phyloP scores from a whole-genome alignment of 2,797 vertebrate species.

The Sebastes hopkinsi region DNA sequence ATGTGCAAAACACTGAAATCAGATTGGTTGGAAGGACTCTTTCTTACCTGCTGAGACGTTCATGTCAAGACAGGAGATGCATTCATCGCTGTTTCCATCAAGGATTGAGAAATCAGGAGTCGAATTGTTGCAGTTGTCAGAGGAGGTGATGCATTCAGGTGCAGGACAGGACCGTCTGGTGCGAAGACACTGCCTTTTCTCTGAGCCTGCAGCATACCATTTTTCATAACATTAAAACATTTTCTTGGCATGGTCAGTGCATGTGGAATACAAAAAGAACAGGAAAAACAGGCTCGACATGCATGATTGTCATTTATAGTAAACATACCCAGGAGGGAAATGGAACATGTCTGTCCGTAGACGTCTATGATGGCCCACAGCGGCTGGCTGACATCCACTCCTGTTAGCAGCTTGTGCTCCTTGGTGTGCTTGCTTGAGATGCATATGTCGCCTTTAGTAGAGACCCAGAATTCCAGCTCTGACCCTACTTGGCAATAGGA shows the following conservation, averaged over 20 bases:
- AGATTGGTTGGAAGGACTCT: neutral
- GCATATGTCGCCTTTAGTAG: conserved; percentile 57
- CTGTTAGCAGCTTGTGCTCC: conserved; percentile 19
- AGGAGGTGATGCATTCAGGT: neutral
- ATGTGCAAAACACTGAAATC: neutral
- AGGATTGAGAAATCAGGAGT: neutral
- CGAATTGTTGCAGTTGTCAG: neutral
- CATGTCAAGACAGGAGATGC: neutral
- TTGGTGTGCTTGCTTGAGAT: neutral
- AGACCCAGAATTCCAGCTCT: conserved; percentile 83
- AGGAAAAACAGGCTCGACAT: neutral
- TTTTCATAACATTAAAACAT: neutral
- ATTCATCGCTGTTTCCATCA: neutral
- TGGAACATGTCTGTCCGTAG: conserved; percentile 83
- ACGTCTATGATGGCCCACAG: conserved; percentile 89
- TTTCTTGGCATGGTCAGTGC: neutral
- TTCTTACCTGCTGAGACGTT: conserved; percentile 20
- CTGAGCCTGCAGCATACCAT: conserved; percentile 71
- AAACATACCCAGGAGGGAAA: conserved; percentile 82
- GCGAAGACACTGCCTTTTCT: neutral
- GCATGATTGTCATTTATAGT: neutral
- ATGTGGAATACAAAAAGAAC: neutral
- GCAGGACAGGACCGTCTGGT: conserved; percentile 69
- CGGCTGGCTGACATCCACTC: conserved; percentile 61
- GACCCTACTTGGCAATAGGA: conserved; percentile 34